Evolutionary conservation across 2,797 vertebrate genomes (phyloP), one percentile per base, ranked within the genome.

Genomic region (Emydoidea blandingii): DNA sequence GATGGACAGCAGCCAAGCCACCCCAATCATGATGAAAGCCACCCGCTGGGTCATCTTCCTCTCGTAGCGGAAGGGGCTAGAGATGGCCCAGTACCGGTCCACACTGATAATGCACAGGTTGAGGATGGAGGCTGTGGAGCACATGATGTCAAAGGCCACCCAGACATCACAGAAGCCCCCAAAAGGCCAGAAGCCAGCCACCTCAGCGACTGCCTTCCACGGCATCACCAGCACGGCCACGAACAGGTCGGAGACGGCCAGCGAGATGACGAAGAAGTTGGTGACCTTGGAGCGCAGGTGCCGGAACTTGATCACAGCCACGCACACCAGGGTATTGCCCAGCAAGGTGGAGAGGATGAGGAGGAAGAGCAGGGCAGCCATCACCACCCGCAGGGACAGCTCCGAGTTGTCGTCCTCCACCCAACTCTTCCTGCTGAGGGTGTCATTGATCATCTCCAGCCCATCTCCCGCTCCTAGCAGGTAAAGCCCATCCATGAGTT

Each of bases 101-200:
- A 99, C 37, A 37, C 98, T 98, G 97, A 99, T 99, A 85, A 99
- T 98, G 95, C 98, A 98, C 89, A 99, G 94, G 89, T 98, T 98
- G n/a, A 99, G 97, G 96, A 99, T 99, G 31, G 98, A 99, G 5
- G 98, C 98, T 0, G 99, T 99, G 94, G 98, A 98, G 95, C 98
- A 99, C 98, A 98, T 98, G 92, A 99, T 99, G 97, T 99, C 99
- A 11, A 99, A 99, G 47, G 98, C 98, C 83, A 99, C 98, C 99
- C 99, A 99, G 31, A 98, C 87, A 12, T 98, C 98, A 4, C 99
- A 98, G 59, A 99, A 99, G 2, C 97, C 90, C 1, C 98, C 98
- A 2, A 99, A 99, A 12, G 98, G 97, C 98, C 98, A 98, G 31
- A 97, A 98, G 2, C 98, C 98, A 0, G 94, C 96, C 65, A 98